Conservation (phyloP, 1,140 invertebrate genomes). For the Portunus trituberculatus region DNA sequence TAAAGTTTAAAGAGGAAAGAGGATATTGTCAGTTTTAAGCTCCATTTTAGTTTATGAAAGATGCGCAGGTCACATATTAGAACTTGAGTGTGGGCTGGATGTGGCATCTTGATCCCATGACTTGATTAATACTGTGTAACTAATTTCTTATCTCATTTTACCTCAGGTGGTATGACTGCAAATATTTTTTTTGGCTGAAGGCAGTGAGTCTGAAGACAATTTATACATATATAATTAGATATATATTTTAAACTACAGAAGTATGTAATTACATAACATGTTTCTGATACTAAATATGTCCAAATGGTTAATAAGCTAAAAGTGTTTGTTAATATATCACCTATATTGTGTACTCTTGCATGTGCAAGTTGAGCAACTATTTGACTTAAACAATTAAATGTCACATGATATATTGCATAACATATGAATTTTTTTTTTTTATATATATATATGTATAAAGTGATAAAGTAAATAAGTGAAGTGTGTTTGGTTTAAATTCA, state of each 20-base stretch:
- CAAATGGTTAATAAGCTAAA: too few relatives aligned
- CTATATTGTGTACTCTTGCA: too few relatives aligned
- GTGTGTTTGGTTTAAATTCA: too few relatives aligned
- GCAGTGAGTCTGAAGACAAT: background rate
- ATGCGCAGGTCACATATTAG: background rate
- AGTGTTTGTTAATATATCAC: too few relatives aligned
- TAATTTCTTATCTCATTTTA: background rate
- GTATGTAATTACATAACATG: background rate
- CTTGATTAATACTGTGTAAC: background rate
- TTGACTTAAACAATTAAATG: too few relatives aligned
- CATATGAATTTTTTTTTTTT: too few relatives aligned
- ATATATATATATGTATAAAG: too few relatives aligned
- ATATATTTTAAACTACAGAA: background rate
- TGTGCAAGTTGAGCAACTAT: too few relatives aligned
- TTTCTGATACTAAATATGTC: slow-evolving; percentile 28
- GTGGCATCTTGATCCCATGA: background rate
- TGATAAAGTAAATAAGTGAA: too few relatives aligned
- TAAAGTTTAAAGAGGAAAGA: background rate
- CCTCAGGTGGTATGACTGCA: background rate
- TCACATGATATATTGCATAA: too few relatives aligned
- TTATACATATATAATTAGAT: slow-evolving; percentile 25
- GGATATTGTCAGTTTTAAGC: background rate
- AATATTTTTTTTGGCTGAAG: too few relatives aligned
- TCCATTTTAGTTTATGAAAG: background rate
- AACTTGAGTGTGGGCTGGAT: background rate